A percentile compares a stretch with the other conserved stretches of the same genome.
phyloP scores from a whole-genome alignment of 1,140 invertebrate genomes.

The Neotoxoptera formosana region DNA sequence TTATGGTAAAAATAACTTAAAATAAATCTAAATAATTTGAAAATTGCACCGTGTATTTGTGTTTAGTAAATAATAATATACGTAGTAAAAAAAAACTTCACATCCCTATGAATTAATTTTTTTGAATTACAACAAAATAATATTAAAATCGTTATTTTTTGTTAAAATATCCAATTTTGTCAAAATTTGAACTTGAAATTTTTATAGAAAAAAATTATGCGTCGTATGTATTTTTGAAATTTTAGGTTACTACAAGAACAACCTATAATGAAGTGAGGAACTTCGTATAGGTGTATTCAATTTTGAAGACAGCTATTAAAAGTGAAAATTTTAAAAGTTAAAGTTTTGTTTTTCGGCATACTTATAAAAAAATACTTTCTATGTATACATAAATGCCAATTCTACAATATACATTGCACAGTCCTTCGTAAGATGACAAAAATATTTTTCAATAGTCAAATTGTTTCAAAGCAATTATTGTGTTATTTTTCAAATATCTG shows the following conservation, averaged over 20 bases:
- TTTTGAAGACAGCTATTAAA: not conserved
- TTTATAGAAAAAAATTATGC: not conserved
- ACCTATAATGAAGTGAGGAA: not conserved
- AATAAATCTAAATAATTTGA: no score
- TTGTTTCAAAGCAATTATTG: not conserved
- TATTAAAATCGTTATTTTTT: not conserved
- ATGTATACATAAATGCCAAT: not conserved
- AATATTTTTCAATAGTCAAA: not conserved
- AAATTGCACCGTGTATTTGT: no score
- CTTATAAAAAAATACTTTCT: not conserved
- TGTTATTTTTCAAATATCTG: not conserved
- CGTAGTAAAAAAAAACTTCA: not conserved
- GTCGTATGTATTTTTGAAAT: no score
- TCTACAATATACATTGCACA: no score
- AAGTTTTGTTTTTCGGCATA: not conserved
- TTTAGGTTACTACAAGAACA: not conserved
- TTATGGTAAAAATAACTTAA: no score
- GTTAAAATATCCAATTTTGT: not conserved
- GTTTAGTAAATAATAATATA: no score
- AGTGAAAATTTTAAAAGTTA: no score
- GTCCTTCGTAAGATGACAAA: not conserved
- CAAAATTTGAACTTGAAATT: not conserved
- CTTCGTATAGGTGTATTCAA: not conserved
- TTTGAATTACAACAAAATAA: not conserved
- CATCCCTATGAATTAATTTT: not conserved